Evolutionary conservation across 2,888 invertebrate species (phyloP), one percentile per base, ranked within the genome.

Genomic region (Xestia c-nigrum): DNA sequence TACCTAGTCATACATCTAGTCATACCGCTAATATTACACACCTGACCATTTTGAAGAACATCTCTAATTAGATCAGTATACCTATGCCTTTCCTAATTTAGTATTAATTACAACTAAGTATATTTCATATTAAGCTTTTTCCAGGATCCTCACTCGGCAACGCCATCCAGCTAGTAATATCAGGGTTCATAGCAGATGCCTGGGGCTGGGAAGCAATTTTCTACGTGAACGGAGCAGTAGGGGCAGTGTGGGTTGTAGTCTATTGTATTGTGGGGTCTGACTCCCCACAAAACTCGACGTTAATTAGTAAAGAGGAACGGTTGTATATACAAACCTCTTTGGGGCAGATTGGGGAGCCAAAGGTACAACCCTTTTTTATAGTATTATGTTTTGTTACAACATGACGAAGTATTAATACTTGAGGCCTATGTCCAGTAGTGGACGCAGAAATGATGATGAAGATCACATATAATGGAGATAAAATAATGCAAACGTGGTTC

Each of bases 121-220:
- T 3, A 3, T 40, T 4, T 43, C 14, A n/a, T 7, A 14, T 43
- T 43, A 14, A 64, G n/a, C 0, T 43, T 31, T 7, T 94, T 85
- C 82, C 93, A 93, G 97, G 97, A 5, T 94, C 94, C 0, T 97
- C 97, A 72, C 93, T 97, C 0, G 98, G 98, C 0, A 97, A 97
- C 9, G 97, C 97, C 0, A 80, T 97, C 0, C 96, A 97, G 66
- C 91, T 97, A 84, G 94, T 97, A 21, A 90, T 95, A 57, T 97
- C 97, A 9, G 95, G 95, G 0, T 94, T 93, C 78, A 90, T 95
- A 74, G 93, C 94, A 0, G 91, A 92, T 43, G 90, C 83, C 0
- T 95, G 96, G 89, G 98, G 98, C 43, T 98, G 98, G 98, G 97
- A 97, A 0, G 97, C 97, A 50, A 97, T 98, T 38, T 98, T 98